Evolutionary conservation across 2,888 invertebrate genomes (phyloP).

Genomic region (Ligdia adustata): DNA sequence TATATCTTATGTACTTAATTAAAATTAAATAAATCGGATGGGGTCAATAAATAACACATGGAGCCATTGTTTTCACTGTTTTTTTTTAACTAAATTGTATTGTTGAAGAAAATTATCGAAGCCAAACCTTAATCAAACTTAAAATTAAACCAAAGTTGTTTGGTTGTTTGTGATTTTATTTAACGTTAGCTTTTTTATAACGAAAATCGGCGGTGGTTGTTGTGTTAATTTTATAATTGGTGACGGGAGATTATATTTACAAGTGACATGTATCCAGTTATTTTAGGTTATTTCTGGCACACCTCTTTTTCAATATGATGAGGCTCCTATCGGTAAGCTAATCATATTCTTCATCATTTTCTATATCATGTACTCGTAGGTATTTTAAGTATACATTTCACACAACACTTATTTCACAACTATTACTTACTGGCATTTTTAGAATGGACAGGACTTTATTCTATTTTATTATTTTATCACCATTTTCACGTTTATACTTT

Average conservation of each 20-base stretch:
- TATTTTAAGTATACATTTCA: slow-evolving; percentile 20
- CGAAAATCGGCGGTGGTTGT: slow-evolving; percentile 4
- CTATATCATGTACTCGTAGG: slow-evolving; percentile 8
- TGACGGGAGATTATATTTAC: slow-evolving; percentile 35
- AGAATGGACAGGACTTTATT: too few species aligned
- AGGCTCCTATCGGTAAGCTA: slow-evolving; percentile 37
- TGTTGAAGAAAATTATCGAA: too few species aligned
- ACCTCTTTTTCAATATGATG: slow-evolving; percentile 42
- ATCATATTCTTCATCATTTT: slow-evolving; percentile 15
- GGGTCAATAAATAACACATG: too few species aligned
- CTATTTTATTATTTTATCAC: too few species aligned
- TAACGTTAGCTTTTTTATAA: slow-evolving; percentile 2
- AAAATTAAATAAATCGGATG: too few species aligned
- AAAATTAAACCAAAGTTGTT: too few species aligned
- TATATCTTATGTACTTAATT: too few species aligned
- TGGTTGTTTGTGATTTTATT: slow-evolving; percentile 2
- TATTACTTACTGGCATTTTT: too few species aligned
- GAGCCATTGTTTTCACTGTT: too few species aligned
- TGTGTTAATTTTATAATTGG: slow-evolving; percentile 23
- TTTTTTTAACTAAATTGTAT: too few species aligned
- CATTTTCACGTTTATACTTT: too few species aligned
- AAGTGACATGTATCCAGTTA: slow-evolving; percentile 38
- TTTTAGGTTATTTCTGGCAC: slow-evolving; percentile 40
- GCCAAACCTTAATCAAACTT: too few species aligned
- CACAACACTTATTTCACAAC: slow-evolving; percentile 54